Base-by-base conservation (phyloP, 2,797 vertebrate genomes). In the Thalassophryne amazonica region DNA sequence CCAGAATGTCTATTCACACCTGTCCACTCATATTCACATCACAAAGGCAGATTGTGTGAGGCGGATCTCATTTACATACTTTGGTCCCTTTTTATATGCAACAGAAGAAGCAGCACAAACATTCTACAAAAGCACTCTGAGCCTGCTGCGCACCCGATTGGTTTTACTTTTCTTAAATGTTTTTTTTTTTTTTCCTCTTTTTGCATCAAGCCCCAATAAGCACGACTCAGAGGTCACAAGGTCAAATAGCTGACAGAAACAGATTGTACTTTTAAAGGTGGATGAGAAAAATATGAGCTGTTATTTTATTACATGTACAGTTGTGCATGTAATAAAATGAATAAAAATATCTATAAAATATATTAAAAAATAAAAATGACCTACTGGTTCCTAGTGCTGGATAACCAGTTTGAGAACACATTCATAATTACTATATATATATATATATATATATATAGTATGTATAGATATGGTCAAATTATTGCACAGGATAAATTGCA, bases 1-100 rank as follows among this genome's bases (percentile, higher is more conserved):
- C 62, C 35, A 19, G 65, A 77, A 55, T 67, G 61, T 80, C 76
- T 35, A 60, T 70, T 81, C 81, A 82, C 75, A 86, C 80, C 81
- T 82, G 72, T 74, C 75, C 68, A 43, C 75, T 71, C 66, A 56
- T 47, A 76, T 70, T 61, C 75, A 50, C 66, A 27, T 59, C 65
- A 84, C 81, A 83, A 79, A 72, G 57, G 25, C 20, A 51, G 54
- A 56, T 58, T 73, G 58, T 69, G 54, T 52, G 53, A 43, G 42
- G 4, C 39, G 49, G 21, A 5, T 58, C 36, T 58, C 54, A 65
- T 77, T 77, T 67, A 69, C 72, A 83, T 75, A 50, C 48, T 48
- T 39, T 9, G 20, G 16, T 25, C 29, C n/a, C 20, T 39, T 29
- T 35, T 34, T 10, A 13, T 15, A 29, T 27, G 48, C 37, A 60